Base-by-base conservation (phyloP, 2,113 vertebrate genomes). In the Melanerpes aurifrons region DNA sequence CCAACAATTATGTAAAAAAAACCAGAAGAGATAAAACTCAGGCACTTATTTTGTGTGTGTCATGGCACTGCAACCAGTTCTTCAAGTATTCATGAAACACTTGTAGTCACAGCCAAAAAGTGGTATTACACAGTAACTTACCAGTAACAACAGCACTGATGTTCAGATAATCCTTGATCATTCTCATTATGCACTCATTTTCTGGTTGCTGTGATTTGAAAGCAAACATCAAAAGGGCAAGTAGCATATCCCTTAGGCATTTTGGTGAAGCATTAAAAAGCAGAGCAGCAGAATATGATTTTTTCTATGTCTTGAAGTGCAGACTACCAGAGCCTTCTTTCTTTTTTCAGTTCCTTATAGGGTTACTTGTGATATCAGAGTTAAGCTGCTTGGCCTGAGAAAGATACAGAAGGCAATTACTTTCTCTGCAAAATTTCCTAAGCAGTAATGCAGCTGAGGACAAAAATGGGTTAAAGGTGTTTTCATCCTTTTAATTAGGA, bases 171-270 rank as follows among this genome's bases (percentile, higher is more conserved):
- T 26, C 29, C 61, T 83, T 73, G 47, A 92, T 95, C 90, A 57
- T 93, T 91, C 90, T 91, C 70, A 83, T 96, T 92, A 80, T 58
- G 62, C 86, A 92, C 72, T 50, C 81, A 92, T 93, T 90, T 96
- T 92, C 73, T 96, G 40, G 59, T 62, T 77, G 50, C 79, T 90
- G 17, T 93, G 92, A 94, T 96, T 61, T 96, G 87, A 92, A 89
- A 94, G 77, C 31, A 92, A 94, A 84, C 93, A 89, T 94, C 96
- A 94, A 93, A 93, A 91, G 72, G 83, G 59, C 53, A 79, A 82
- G 80, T 58, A 90, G 58, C 68, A 53, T 21, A 85, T 31, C 78
- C 76, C 50, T 95, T n/a, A 32, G 69, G 75, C 53, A 82, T 85
- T 89, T 76, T 76, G 64, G 24, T 54, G 26, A 82, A 77, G 20